A percentile compares a stretch with the other conserved stretches of the same genome.
These are phyloP conservation scores for Pomatostomus ruficeps DNA, from an alignment of 2,113 vertebrate genomes.

Conservation along the genomic window DNA sequence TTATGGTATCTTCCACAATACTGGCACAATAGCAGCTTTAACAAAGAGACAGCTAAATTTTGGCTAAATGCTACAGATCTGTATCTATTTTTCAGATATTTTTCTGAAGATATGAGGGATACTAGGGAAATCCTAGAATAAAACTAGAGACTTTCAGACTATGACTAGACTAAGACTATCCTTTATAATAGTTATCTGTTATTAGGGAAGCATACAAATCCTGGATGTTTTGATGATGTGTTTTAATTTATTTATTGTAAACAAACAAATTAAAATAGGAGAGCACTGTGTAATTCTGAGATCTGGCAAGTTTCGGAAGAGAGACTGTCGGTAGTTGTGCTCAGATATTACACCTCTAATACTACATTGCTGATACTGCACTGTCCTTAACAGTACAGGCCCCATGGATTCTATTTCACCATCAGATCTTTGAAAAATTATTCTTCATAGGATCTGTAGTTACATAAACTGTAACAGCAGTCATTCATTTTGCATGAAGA, in stretches of 20 bases:
- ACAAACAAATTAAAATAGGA: not conserved
- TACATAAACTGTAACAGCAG: not conserved
- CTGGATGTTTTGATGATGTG: not conserved
- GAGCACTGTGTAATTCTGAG: not conserved
- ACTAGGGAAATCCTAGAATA: not conserved
- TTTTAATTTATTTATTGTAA: not conserved
- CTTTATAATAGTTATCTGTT: not conserved
- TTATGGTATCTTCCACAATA: not conserved
- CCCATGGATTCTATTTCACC: not conserved
- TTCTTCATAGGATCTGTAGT: not conserved
- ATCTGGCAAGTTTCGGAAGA: not conserved
- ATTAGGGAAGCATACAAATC: not conserved
- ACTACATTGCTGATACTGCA: not conserved
- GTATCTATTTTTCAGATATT: not conserved
- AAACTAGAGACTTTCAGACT: not conserved
- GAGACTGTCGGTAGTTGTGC: not conserved
- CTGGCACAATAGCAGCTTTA: not conserved
- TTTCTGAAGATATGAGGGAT: not conserved
- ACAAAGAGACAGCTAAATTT: not conserved
- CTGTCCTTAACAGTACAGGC: not conserved
- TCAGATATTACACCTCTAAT: not conserved
- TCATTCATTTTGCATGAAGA: not conserved
- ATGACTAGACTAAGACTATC: not conserved
- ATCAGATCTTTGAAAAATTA: not conserved
- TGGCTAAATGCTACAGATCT: not conserved